Percentiles rank a stretch among this genome's conserved stretches.
Evolutionary conservation across 2,797 vertebrate genomes (phyloP).

Genomic region (Varecia variegata): DNA sequence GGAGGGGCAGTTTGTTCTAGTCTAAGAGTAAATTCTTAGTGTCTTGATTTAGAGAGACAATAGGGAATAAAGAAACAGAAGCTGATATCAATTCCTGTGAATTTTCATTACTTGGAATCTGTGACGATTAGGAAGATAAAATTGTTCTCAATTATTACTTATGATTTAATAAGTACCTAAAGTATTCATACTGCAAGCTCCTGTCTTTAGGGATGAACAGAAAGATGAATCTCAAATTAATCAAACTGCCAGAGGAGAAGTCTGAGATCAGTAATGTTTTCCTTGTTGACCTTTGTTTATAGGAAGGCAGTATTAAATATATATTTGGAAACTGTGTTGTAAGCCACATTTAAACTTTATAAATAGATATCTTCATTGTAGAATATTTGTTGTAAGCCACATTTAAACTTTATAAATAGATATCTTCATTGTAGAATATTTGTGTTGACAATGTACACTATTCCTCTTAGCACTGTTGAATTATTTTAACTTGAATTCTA

Average conservation of each 20-base stretch:
- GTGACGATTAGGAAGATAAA: not conserved
- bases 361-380: not conserved
- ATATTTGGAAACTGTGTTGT: not conserved
- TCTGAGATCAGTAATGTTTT: not conserved
- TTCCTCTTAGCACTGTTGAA: not conserved
- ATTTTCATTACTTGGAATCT: not conserved
- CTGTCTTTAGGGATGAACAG: not conserved
- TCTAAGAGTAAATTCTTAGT: not conserved
- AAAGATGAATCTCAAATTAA: not conserved
- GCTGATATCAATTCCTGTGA: not conserved
- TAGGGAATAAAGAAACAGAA: not conserved
- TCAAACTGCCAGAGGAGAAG: not conserved
- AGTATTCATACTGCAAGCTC: not conserved
- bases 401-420: not conserved
- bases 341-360: not conserved
- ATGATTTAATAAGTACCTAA: not conserved
- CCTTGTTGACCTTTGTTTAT: not conserved
- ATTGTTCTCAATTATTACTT: not conserved
- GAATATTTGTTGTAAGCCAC: not conserved
- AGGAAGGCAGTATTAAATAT: not conserved
- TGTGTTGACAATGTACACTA: not conserved
- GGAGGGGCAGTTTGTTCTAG: not conserved
- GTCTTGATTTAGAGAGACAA: not conserved
- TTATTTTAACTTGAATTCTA: not conserved
- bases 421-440: not conserved